phyloP scores from a whole-genome alignment of 2,113 vertebrate genomes.

The Narcine bancroftii region DNA sequence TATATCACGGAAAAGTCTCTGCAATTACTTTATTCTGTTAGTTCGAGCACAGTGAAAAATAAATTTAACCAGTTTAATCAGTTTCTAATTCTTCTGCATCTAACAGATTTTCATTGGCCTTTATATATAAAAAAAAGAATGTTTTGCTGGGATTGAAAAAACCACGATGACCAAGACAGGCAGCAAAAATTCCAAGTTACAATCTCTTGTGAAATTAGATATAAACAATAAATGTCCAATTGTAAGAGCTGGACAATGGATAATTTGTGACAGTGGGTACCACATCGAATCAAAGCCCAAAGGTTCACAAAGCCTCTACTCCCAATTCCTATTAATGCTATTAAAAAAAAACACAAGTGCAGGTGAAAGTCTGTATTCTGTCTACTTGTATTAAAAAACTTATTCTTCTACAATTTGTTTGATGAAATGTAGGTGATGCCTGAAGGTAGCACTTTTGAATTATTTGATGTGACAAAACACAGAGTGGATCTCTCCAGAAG shows the following conservation, averaged over 20 bases:
- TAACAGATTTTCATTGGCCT: neutral
- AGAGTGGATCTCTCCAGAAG: neutral
- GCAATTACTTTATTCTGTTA: no score
- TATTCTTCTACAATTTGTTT: no score
- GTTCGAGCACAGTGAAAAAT: neutral
- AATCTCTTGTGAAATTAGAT: neutral
- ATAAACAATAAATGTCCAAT: neutral
- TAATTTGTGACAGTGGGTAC: neutral
- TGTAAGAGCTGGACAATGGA: no score
- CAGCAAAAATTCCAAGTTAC: neutral
- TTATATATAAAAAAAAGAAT: neutral
- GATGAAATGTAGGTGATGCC: no score
- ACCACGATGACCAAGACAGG: neutral
- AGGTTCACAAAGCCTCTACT: neutral
- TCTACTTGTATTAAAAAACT: no score
- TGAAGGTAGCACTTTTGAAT: no score
- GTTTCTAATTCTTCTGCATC: neutral
- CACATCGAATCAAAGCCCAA: neutral
- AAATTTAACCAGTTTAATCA: neutral
- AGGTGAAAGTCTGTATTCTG: no score
- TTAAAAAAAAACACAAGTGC: no score
- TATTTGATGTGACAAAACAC: no score
- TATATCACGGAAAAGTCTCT: neutral
- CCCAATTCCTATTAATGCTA: no score
- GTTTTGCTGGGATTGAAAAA: neutral